Percentiles rank a stretch among this genome's conserved stretches.
Conservation (phyloP, 1,140 invertebrate genomes). For the Solen grandis region DNA sequence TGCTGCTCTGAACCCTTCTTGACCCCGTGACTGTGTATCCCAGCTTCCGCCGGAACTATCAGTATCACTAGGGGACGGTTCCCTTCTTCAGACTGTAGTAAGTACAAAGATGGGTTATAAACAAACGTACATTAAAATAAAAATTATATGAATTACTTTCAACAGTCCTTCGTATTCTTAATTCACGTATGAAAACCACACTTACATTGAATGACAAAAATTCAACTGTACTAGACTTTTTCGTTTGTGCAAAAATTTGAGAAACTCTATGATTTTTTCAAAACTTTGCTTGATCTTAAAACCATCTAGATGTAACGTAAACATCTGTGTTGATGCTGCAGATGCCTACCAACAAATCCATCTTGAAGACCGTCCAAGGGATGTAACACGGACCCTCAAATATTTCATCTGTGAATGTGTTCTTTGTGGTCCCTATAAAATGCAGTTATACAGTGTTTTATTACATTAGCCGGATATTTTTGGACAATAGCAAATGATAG, state of each 20-base stretch:
- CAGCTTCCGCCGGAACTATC: conserved; percentile 63
- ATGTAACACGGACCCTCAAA: conserved; percentile 68
- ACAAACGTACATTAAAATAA: not conserved
- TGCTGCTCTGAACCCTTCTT: conserved; percentile 55
- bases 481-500: not conserved
- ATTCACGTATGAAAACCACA: too few species aligned
- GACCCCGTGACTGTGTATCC: conserved; percentile 49
- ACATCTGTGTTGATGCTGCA: too few species aligned
- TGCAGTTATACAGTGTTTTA: not conserved
- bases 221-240: too few species aligned
- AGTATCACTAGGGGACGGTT: conserved; percentile 53
- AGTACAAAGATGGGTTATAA: not conserved
- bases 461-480: too few species aligned
- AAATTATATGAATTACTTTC: not conserved
- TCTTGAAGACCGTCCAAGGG: conserved; percentile 67
- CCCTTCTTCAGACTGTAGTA: not conserved
- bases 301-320: too few species aligned
- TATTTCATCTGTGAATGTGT: conserved; percentile 63
- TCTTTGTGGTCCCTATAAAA: conserved; percentile 62
- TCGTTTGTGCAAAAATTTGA: too few species aligned
- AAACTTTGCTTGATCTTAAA: too few species aligned
- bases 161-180: not conserved
- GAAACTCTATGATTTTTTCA: too few species aligned
- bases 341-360: conserved; percentile 62
- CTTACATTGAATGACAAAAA: too few species aligned